Base-by-base conservation (phyloP, 2,113 vertebrate genomes). In the Tachysurus fulvidraco region DNA sequence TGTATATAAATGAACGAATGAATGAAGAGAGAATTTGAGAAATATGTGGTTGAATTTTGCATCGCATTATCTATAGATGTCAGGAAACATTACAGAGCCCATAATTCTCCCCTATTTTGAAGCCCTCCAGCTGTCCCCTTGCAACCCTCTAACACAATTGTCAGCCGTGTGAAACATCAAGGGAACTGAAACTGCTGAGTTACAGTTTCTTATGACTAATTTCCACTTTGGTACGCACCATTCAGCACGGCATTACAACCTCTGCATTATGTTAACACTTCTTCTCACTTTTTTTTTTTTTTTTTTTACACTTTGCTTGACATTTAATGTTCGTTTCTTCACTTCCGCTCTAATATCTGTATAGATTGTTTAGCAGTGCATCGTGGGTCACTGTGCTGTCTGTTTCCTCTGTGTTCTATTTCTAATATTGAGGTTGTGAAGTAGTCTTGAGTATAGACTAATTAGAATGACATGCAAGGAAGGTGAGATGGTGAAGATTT, bases 401-500 rank as follows among this genome's bases (percentile, higher is more conserved):
- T 77, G 41, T 67, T 13, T 0, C n/a, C 16, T 16, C 41, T 64
- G 59, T 13, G 5, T 65, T 13, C 36, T 67, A 13, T 36, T 19
- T 10, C 12, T 44, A 64, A 62, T 30, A 78, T 65, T 50, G n/a
- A 36, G 10, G n/a, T 52, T 28, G 21, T 67, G 44, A 12, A 62
- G 23, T 62, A 81, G 30, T 44, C 54, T 60, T 60, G 21, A 1
- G 13, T 30, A 1, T 8, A 83, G 46, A 83, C 52, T 52, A 30
- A 67, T 44, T 2, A 54, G 30, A 69, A 54, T 50, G 55, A 50
- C 10, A 65, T 44, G 64, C 30, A 55, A 28, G 41, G 9, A 57
- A 54, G 54, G 25, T 30, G 17, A 64, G 84, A 41, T 30, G 82
- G 85, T 91, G 90, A 91, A 92, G 88, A 88, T 57, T 87, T 88